These are phyloP conservation scores for Drosophila seclusa DNA, from an alignment of 2,888 invertebrate species.

Conservation along the genomic window DNA sequence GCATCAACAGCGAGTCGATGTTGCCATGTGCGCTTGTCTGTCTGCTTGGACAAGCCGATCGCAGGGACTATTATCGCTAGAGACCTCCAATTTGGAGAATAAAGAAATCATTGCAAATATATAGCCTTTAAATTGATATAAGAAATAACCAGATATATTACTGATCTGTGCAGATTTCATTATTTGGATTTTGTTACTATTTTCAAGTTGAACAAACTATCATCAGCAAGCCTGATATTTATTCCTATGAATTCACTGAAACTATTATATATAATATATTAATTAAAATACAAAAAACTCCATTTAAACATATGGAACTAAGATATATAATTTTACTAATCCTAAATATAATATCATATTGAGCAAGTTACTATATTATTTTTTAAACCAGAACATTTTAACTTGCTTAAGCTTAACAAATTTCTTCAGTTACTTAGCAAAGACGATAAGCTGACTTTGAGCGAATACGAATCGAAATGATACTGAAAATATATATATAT, in stretches of 20 bases:
- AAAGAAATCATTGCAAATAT: neutral
- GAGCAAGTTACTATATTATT: too few species aligned
- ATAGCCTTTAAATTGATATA: neutral
- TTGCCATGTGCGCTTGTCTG: accelerated
- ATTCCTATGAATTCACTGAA: too few species aligned
- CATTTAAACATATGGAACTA: neutral
- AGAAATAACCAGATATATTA: neutral
- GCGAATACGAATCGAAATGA: constrained; percentile 3
- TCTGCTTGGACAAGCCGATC: neutral
- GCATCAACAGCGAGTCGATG: neutral
- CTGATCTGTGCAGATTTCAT: neutral
- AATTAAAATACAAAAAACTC: accelerated
- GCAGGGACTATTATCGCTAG: neutral
- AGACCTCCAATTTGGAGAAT: accelerated
- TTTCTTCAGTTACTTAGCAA: neutral
- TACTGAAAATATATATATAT: constrained; percentile 46
- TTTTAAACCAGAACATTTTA: too few species aligned
- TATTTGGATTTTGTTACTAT: accelerated
- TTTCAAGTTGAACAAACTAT: neutral
- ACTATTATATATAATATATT: too few species aligned
- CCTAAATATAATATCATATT: neutral
- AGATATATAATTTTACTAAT: accelerated
- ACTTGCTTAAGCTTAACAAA: neutral
- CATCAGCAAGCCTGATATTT: neutral
- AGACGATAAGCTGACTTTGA: neutral